Percentiles rank a stretch among this genome's conserved stretches.
These are phyloP conservation scores for human (Homo sapiens) DNA, from an alignment of 2,113 vertebrate species.

Conservation along the genomic window DNA sequence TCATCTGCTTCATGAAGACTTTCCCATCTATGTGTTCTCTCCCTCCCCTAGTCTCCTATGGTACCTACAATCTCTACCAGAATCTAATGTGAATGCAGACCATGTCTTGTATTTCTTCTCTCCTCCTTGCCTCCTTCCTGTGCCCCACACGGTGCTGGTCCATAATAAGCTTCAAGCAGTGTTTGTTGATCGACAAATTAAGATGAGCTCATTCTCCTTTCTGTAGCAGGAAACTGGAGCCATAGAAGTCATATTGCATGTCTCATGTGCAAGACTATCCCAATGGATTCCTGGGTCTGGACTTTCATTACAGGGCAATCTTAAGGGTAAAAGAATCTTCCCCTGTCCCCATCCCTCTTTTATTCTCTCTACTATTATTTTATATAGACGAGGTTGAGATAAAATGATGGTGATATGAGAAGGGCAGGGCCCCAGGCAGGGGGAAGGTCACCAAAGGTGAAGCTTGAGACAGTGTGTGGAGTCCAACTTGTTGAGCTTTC, in stretches of 20 bases:
- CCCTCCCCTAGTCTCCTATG: conserved; percentile 19
- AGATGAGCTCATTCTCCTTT: not conserved
- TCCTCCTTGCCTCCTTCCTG: not conserved
- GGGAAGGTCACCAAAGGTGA: not conserved
- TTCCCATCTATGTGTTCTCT: conserved; percentile 30
- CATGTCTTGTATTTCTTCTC: not conserved
- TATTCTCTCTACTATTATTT: not conserved
- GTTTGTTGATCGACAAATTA: not conserved
- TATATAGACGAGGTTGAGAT: not conserved
- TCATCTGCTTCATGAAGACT: conserved; percentile 49
- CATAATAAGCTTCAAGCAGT: not conserved
- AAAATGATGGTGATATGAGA: not conserved
- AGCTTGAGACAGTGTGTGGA: not conserved
- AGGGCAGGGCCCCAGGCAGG: not conserved
- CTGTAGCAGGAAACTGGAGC: not conserved
- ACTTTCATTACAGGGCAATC: not conserved
- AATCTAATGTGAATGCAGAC: not conserved
- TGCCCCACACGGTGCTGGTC: not conserved
- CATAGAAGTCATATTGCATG: not conserved
- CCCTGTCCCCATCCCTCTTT: not conserved
- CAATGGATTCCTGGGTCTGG: not conserved
- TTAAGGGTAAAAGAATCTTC: not conserved
- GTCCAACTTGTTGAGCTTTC: not conserved
- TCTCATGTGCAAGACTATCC: not conserved
- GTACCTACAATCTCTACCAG: conserved; percentile 18